A percentile compares a stretch with the other conserved stretches of the same genome.
These are phyloP conservation scores for Gopherus flavomarginatus DNA, from an alignment of 2,113 vertebrate species.

Conservation along the genomic window DNA sequence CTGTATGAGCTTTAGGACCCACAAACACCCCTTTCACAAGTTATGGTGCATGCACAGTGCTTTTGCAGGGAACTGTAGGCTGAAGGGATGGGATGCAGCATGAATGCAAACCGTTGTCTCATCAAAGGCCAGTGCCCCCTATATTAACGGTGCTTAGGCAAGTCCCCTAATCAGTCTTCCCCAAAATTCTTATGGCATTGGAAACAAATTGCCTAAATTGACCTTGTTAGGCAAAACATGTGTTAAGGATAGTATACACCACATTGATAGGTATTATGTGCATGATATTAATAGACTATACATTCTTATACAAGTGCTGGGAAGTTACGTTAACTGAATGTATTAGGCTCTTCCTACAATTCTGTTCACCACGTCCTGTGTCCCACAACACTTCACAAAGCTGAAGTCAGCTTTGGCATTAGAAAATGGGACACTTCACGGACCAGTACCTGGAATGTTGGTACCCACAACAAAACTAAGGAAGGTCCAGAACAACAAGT, in stretches of 20 bases:
- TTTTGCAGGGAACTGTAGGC: too few species aligned
- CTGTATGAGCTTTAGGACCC: background rate
- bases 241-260: background rate
- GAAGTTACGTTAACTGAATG: background rate
- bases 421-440: background rate
- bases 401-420: background rate
- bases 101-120: too few species aligned
- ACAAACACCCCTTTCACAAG: background rate
- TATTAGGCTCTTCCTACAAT: background rate
- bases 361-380: background rate
- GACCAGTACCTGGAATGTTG: background rate
- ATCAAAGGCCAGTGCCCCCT: background rate
- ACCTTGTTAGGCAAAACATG: background rate
- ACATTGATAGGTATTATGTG: too few species aligned
- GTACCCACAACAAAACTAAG: background rate
- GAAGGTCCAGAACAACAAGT: background rate
- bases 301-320: background rate
- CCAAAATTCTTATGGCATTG: background rate
- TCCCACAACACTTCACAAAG: background rate
- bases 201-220: background rate
- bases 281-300: too few species aligned
- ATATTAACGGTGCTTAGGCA: too few species aligned
- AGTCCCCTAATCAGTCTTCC: background rate
- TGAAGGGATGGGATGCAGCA: background rate
- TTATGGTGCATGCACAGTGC: too few species aligned